Base-by-base conservation (phyloP, 2,888 invertebrate genomes). In the Rhorus exstirpatorius region DNA sequence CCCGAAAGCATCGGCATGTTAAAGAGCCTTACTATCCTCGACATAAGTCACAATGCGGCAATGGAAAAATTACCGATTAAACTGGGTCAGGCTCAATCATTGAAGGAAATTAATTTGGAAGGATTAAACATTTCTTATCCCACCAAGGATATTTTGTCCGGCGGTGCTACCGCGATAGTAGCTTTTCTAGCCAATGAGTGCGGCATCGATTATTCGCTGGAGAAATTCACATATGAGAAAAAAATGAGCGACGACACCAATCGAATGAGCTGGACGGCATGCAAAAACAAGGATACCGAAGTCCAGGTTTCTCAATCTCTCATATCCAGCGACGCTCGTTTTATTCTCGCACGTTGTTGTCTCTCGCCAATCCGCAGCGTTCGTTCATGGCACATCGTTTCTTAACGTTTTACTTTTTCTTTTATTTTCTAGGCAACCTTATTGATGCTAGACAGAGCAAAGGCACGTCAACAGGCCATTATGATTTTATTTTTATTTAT, bases 1-100 rank as follows among this genome's bases (percentile, higher is more conserved):
- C 96, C 96, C 75, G 93, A 95, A 44, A 93, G 94, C 78, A 91
- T 97, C 46, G 96, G 96, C 68, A 93, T 95, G 85, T 93, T 97
- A 86, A 94, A 93, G 85, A 94, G 93, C 84, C 93, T 97, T 75
- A 94, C 93, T 83, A 94, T 93, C 86, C 93, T 97, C 46, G 95
- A 95, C 89, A 89, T 97, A 61, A 94, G 93, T 87, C 93, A 94
- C 58, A 96, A 97, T 93, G 93, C 91, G 85, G 91, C 94, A 65
- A 93, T 97, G 82, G 94, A 93, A 86, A 93, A 93, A 88, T 93
- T 97, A 72, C 96, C 96, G 83, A 94, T 94, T 85, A 95, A 95
- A 84, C 89, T 97, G 84, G 95, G 96, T 88, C 94, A 95, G 85
- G 95, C 95, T 85, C 94, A 94, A 87, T 94, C 94, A 89, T 93